Conservation (phyloP, 30 jellyfish, hydroid and myxozoan species). For the Aurelia coerulea region DNA sequence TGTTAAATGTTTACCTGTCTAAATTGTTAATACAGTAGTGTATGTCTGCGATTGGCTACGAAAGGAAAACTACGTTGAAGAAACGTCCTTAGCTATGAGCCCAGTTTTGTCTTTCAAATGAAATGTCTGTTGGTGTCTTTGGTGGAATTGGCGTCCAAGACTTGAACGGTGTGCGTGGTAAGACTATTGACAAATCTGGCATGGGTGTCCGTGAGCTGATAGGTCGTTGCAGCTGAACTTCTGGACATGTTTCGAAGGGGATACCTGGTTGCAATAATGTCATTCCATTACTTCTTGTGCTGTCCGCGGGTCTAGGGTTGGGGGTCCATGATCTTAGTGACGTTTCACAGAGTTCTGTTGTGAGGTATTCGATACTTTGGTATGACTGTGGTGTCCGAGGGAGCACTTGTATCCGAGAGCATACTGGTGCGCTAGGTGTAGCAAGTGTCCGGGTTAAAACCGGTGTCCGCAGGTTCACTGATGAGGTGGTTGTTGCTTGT, state of each 20-base stretch:
- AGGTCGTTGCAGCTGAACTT: neutral
- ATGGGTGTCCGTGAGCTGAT: neutral
- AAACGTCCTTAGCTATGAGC: too few species aligned
- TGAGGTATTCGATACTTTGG: neutral
- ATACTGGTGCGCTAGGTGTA: neutral
- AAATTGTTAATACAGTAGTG: too few species aligned
- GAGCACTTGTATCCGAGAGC: neutral
- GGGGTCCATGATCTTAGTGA: too few species aligned
- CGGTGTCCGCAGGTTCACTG: neutral
- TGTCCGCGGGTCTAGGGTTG: too few species aligned
- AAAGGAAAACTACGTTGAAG: too few species aligned
- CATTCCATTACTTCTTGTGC: too few species aligned
- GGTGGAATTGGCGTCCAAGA: neutral
- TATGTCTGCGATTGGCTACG: too few species aligned
- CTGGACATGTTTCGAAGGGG: neutral
- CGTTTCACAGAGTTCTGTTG: neutral
- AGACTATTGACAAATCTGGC: neutral
- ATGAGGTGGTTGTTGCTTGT: neutral
- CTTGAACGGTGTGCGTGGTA: neutral
- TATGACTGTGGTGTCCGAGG: constrained; percentile 4
- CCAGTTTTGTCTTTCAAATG: too few species aligned
- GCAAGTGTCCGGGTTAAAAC: neutral
- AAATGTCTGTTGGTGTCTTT: too few species aligned
- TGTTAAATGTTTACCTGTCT: too few species aligned
- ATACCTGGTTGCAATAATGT: neutral